Percentiles rank a stretch among this genome's conserved stretches.
Evolutionary conservation across 2,797 vertebrate genomes (phyloP).

Genomic region (Poecilia gillii): DNA sequence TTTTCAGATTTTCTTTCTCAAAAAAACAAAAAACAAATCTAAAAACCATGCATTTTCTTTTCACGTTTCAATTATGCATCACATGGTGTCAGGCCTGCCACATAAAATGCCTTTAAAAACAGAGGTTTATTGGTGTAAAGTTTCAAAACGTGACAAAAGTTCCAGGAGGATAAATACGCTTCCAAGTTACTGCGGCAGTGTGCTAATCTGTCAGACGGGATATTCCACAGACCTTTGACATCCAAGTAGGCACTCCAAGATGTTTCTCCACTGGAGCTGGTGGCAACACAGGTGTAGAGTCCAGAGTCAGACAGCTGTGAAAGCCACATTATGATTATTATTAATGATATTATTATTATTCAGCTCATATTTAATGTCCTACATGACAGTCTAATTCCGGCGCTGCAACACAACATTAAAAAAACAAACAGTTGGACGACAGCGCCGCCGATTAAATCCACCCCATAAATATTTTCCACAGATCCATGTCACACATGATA

Average conservation of each 20-base stretch:
- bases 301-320: conserved; percentile 89
- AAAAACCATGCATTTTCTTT: background rate
- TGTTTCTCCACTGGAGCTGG: conserved; percentile 94
- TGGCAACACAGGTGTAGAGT: conserved; percentile 92
- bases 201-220: conserved; percentile 12
- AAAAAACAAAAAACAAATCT: background rate
- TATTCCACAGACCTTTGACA: conserved; percentile 84
- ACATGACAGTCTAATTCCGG: background rate
- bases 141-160: background rate
- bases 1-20: background rate
- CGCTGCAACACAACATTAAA: conserved; percentile 1
- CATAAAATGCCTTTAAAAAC: background rate
- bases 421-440: conserved; percentile 4
- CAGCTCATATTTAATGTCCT: background rate
- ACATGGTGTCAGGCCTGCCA: background rate
- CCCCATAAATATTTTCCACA: conserved; percentile 18
- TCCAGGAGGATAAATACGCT: background rate
- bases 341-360: background rate
- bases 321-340: conserved; percentile 25
- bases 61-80: background rate
- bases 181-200: background rate
- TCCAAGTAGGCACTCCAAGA: conserved; percentile 95
- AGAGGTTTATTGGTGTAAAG: background rate
- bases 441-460: conserved; percentile 7
- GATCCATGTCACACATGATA: conserved; percentile 33